These are phyloP conservation scores for Lycophotia porphyrea DNA, from an alignment of 2,888 invertebrate species.

Conservation along the genomic window DNA sequence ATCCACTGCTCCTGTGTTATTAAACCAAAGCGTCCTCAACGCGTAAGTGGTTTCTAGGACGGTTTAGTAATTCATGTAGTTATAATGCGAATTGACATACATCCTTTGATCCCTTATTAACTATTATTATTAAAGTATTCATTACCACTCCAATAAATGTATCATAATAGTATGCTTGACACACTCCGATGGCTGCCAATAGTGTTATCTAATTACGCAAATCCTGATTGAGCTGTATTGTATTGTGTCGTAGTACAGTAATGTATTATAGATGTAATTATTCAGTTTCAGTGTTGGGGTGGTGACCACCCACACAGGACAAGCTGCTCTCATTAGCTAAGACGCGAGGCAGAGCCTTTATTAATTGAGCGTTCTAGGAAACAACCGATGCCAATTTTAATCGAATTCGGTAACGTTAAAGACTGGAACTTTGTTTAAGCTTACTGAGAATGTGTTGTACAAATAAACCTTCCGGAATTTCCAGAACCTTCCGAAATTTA, in stretches of 20 bases:
- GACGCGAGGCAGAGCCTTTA: constrained; percentile 15
- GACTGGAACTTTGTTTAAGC: no score
- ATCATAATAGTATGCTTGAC: constrained; percentile 31
- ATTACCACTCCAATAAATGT: constrained; percentile 25
- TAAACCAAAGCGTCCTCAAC: neutral
- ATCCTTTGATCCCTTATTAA: constrained; percentile 34
- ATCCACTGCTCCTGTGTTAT: constrained; percentile 1
- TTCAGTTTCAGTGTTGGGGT: constrained; percentile 30
- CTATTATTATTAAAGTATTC: constrained; percentile 31
- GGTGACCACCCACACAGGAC: constrained; percentile 7
- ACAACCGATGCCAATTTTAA: constrained; percentile 13
- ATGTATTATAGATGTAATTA: constrained; percentile 33
- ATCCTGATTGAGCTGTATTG: constrained; percentile 55
- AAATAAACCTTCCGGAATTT: no score
- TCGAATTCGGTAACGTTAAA: neutral
- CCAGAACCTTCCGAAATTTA: no score
- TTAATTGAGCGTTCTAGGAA: constrained; percentile 33
- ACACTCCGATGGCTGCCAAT: constrained; percentile 41
- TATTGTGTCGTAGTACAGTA: neutral
- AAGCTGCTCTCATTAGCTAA: constrained; percentile 38
- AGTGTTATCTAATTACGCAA: constrained; percentile 54
- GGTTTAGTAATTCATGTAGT: constrained; percentile 20
- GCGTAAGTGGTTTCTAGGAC: neutral
- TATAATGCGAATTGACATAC: constrained; percentile 20
- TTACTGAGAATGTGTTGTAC: no score